These are phyloP conservation scores for Rhadinocentrus ornatus DNA, from an alignment of 2,797 vertebrate species.

Conservation along the genomic window DNA sequence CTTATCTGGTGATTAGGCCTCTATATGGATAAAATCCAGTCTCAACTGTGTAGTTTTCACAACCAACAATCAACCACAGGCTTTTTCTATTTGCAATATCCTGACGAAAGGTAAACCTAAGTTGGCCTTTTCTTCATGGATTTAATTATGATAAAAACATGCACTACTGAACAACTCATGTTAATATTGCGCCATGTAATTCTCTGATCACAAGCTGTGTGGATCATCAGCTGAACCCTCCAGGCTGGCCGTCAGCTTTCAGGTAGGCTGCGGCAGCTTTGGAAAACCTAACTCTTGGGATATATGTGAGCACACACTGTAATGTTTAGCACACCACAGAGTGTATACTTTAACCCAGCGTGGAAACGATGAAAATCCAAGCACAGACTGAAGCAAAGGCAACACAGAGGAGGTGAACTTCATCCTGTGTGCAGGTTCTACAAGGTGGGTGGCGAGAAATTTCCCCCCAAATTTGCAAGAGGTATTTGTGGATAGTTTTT, in stretches of 20 bases:
- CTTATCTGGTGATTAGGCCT: neutral
- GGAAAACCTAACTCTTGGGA: conserved; percentile 42
- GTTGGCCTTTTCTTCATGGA: too few relatives aligned
- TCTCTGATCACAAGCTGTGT: conserved; percentile 29
- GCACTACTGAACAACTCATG: neutral
- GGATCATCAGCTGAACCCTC: conserved; percentile 39
- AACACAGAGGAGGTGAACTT: conserved; percentile 55
- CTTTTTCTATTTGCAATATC: too few relatives aligned
- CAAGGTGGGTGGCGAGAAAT: conserved; percentile 64
- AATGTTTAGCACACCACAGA: conserved; percentile 54
- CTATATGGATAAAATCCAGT: neutral
- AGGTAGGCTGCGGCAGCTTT: conserved; percentile 46
- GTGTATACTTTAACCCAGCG: conserved; percentile 55
- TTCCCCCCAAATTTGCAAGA: conserved; percentile 28
- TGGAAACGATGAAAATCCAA: conserved; percentile 62
- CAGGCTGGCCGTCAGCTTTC: conserved; percentile 34
- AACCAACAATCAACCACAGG: too few relatives aligned
- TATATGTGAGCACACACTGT: conserved; percentile 25
- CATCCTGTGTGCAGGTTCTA: conserved; percentile 51
- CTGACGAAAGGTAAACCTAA: too few relatives aligned
- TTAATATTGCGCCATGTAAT: neutral
- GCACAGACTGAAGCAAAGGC: conserved; percentile 55
- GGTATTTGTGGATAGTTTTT: conserved; percentile 47
- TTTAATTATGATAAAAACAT: too few relatives aligned
- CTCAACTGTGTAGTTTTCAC: neutral